Percentiles rank a stretch among this genome's conserved stretches.
Conservation (phyloP, 2,888 invertebrate genomes). For the Dioctria rufipes region DNA sequence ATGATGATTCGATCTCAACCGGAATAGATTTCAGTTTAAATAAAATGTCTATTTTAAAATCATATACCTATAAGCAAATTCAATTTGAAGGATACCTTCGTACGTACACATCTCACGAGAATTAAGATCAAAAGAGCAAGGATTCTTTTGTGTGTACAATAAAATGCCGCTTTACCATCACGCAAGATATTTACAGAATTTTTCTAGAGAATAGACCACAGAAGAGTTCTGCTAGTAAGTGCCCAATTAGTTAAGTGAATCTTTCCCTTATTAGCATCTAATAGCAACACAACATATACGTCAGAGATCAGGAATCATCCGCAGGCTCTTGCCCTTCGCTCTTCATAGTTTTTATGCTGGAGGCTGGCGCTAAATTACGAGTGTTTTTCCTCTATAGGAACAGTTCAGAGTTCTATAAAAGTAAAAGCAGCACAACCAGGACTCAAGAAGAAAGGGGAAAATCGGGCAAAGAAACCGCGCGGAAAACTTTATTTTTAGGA, state of each 20-base stretch:
- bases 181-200: too few relatives aligned
- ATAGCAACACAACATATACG: not conserved
- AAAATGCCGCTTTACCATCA: too few relatives aligned
- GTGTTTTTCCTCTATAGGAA: not conserved
- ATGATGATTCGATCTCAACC: too few relatives aligned
- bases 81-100: too few relatives aligned
- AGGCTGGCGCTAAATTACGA: not conserved
- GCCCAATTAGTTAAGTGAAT: conserved; percentile 5
- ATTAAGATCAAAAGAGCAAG: too few relatives aligned
- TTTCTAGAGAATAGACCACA: too few relatives aligned
- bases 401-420: not conserved
- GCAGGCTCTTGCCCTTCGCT: not conserved
- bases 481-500: conserved; percentile 47
- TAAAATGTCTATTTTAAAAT: too few relatives aligned
- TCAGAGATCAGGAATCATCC: not conserved
- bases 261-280: not conserved
- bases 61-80: too few relatives aligned
- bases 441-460: not conserved
- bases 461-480: conserved; percentile 14
- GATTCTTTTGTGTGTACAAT: too few relatives aligned
- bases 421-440: not conserved
- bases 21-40: too few relatives aligned
- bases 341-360: not conserved
- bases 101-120: too few relatives aligned
- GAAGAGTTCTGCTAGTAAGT: not conserved